phyloP scores from a whole-genome alignment of 2,797 vertebrate genomes.

The Neosilurus hyrtlii region DNA sequence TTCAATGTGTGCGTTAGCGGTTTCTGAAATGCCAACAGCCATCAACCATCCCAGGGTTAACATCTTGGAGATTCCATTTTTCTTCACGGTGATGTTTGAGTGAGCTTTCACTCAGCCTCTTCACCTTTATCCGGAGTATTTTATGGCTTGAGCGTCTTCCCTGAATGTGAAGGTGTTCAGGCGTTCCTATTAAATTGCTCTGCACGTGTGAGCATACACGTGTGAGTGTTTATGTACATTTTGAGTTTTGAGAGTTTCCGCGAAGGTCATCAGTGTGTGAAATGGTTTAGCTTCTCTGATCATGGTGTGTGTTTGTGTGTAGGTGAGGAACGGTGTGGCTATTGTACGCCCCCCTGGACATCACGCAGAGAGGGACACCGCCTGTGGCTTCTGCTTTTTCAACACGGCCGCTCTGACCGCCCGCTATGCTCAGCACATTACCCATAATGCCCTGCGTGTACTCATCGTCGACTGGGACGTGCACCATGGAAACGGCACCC shows the following conservation, averaged over 20 bases:
- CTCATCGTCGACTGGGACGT: slow-evolving; percentile 90
- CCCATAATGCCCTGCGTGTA: slow-evolving; percentile 67
- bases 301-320: background rate
- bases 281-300: background rate
- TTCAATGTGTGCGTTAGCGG: too few relatives aligned
- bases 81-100: too few relatives aligned
- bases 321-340: slow-evolving; percentile 82
- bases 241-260: background rate
- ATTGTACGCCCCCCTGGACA: slow-evolving; percentile 88
- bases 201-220: too few relatives aligned
- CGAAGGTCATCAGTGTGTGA: background rate
- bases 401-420: slow-evolving; percentile 83
- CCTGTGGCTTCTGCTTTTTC: slow-evolving; percentile 90
- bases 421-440: slow-evolving; percentile 78
- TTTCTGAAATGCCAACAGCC: too few relatives aligned
- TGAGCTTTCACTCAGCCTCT: too few relatives aligned
- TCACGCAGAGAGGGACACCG: slow-evolving; percentile 77
- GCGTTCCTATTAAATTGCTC: too few relatives aligned
- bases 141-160: too few relatives aligned
- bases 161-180: too few relatives aligned
- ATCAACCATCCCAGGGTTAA: too few relatives aligned
- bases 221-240: too few relatives aligned
- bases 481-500: slow-evolving; percentile 90
- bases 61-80: too few relatives aligned
- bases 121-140: too few relatives aligned